These are phyloP conservation scores for Nomada lathburiana DNA, from an alignment of 2,888 invertebrate genomes.

Conservation along the genomic window DNA sequence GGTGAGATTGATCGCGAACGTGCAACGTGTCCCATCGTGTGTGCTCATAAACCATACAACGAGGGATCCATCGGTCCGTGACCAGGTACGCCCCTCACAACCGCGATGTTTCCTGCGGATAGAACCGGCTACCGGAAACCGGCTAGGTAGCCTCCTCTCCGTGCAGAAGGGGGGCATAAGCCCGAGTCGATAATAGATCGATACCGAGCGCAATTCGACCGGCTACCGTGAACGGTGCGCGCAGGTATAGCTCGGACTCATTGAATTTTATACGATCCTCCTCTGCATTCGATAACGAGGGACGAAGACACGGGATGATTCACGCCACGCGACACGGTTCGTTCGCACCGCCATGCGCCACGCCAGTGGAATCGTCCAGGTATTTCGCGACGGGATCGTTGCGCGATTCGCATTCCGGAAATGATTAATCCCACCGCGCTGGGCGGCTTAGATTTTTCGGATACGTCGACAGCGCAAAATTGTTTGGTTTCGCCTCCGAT, in stretches of 20 bases:
- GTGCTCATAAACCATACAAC: slow-evolving; percentile 71
- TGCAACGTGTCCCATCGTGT: slow-evolving; percentile 61
- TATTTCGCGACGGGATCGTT: neutral
- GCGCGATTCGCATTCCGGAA: neutral
- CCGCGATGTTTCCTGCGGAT: slow-evolving; percentile 74
- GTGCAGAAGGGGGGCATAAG: slow-evolving; percentile 36
- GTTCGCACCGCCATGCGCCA: slow-evolving; percentile 10
- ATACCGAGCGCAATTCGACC: slow-evolving; percentile 59
- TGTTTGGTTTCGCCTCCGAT: too few species aligned
- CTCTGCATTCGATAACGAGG: slow-evolving; percentile 18
- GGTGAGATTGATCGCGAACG: slow-evolving; percentile 65
- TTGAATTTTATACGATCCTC: slow-evolving; percentile 48
- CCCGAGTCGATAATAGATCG: slow-evolving; percentile 60
- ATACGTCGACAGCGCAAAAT: neutral
- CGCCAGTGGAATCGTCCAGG: neutral
- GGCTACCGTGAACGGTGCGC: slow-evolving; percentile 19
- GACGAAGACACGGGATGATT: slow-evolving; percentile 29
- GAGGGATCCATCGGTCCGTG: slow-evolving; percentile 72
- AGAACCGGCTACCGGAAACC: slow-evolving; percentile 65
- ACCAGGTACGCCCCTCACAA: slow-evolving; percentile 69
- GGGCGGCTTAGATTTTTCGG: neutral
- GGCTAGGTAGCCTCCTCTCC: slow-evolving; percentile 29
- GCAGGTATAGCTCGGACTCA: slow-evolving; percentile 10
- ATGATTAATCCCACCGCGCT: neutral
- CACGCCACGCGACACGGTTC: neutral